phyloP scores from a whole-genome alignment of 2,888 invertebrate genomes.

The Thymelicus acteon region DNA sequence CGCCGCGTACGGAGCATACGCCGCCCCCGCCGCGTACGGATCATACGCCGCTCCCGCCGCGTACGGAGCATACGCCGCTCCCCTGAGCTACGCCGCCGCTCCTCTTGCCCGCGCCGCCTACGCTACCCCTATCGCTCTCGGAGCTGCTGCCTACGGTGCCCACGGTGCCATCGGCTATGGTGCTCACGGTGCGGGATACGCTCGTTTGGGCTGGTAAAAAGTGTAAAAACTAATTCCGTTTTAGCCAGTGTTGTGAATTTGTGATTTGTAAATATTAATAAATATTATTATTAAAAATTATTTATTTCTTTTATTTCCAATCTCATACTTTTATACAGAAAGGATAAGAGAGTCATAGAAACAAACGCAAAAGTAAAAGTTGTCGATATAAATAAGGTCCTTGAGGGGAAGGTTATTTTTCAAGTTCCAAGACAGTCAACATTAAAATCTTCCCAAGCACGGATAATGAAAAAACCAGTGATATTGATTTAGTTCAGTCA shows the following conservation, averaged over 20 bases:
- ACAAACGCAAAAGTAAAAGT: too few species aligned
- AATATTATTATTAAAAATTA: too few species aligned
- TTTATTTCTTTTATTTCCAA: too few species aligned
- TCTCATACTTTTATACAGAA: too few species aligned
- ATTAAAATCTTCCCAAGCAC: too few species aligned
- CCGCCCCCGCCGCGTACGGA: constrained; percentile 49
- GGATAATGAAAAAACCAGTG: too few species aligned
- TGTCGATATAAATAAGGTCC: too few species aligned
- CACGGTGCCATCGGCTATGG: constrained; percentile 51
- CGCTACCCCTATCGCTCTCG: constrained; percentile 42
- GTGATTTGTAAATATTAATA: background rate
- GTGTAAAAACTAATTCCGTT: constrained; percentile 35
- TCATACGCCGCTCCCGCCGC: constrained; percentile 33
- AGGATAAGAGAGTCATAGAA: too few species aligned
- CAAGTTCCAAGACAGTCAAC: too few species aligned
- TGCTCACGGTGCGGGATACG: constrained; percentile 53
- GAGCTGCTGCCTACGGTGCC: constrained; percentile 44
- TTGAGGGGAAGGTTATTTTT: too few species aligned
- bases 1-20: constrained; percentile 44
- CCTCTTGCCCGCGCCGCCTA: constrained; percentile 44
- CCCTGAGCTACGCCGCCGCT: constrained; percentile 42
- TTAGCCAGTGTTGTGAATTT: constrained; percentile 29
- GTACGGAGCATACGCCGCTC: constrained; percentile 45
- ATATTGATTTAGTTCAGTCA: too few species aligned
- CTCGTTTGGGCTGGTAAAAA: constrained; percentile 43